phyloP scores from a whole-genome alignment of 2,113 vertebrate species.

The Dinomys branickii region DNA sequence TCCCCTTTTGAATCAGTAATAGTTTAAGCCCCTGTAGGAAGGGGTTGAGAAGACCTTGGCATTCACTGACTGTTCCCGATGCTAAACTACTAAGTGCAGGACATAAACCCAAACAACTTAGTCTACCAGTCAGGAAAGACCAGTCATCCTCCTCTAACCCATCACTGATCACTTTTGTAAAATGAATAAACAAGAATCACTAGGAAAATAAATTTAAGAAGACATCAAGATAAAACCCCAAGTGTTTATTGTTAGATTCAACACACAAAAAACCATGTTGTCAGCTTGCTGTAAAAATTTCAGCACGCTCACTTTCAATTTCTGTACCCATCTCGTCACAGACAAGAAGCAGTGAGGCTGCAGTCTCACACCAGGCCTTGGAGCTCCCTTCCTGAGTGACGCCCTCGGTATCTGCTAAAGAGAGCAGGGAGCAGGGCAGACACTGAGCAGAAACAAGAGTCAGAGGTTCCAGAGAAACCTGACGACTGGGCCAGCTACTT shows the following conservation, averaged over 20 bases:
- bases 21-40: background rate
- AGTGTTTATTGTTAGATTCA: conserved; percentile 1
- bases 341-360: background rate
- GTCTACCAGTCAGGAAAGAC: background rate
- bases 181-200: background rate
- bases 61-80: background rate
- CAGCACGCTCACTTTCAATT: background rate
- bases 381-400: background rate
- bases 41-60: background rate
- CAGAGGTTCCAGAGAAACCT: background rate
- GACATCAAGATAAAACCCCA: background rate
- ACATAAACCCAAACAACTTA: background rate
- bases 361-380: background rate
- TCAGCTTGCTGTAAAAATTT: background rate
- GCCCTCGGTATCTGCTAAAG: background rate
- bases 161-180: background rate
- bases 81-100: background rate
- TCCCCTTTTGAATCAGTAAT: background rate
- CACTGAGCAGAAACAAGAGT: background rate
- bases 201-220: conserved; percentile 8
- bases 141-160: background rate
- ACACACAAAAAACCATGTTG: conserved; percentile 3
- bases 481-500: background rate
- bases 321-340: background rate
- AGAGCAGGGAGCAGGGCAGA: background rate